Conservation (phyloP, 2,797 vertebrate genomes). For the Catostomus latipinnis region DNA sequence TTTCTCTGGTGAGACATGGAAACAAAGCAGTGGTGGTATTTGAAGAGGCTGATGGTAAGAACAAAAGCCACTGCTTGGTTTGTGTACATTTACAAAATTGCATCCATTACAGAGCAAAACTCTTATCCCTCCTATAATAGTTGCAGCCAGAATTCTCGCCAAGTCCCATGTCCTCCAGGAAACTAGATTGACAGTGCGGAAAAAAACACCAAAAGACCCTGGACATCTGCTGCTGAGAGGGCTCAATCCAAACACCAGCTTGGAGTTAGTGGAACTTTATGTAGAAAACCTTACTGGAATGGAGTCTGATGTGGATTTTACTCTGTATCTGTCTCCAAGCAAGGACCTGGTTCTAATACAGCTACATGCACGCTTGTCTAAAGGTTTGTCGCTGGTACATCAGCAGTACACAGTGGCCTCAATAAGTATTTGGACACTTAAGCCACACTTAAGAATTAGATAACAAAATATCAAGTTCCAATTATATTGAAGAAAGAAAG, state of each 20-base stretch:
- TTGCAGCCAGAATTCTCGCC: conserved; percentile 73
- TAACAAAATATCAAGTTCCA: too few species aligned
- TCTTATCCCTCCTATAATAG: conserved; percentile 63
- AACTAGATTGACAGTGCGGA: conserved; percentile 68
- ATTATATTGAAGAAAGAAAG: too few species aligned
- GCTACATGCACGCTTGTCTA: conserved; percentile 65
- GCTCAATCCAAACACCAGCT: conserved; percentile 61
- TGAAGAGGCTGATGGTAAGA: conserved; percentile 75
- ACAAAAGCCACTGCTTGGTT: background rate
- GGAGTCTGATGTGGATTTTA: conserved; percentile 45
- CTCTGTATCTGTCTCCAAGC: conserved; percentile 54
- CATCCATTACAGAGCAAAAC: background rate
- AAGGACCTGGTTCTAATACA: conserved; percentile 72
- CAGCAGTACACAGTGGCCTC: background rate
- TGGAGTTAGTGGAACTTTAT: conserved; percentile 72
- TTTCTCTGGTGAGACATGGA: conserved; percentile 71
- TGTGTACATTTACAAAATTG: background rate
- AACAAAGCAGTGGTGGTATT: conserved; percentile 75
- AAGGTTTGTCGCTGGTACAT: conserved; percentile 67
- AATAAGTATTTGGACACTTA: background rate
- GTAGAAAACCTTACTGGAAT: conserved; percentile 74
- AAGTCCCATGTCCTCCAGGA: conserved; percentile 73
- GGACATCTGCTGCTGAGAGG: conserved; percentile 76
- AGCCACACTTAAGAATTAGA: too few species aligned
- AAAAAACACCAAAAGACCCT: conserved; percentile 73